A percentile compares a stretch with the other conserved stretches of the same genome.
phyloP scores from a whole-genome alignment of 2,113 vertebrate genomes.

The Silurus meridionalis region DNA sequence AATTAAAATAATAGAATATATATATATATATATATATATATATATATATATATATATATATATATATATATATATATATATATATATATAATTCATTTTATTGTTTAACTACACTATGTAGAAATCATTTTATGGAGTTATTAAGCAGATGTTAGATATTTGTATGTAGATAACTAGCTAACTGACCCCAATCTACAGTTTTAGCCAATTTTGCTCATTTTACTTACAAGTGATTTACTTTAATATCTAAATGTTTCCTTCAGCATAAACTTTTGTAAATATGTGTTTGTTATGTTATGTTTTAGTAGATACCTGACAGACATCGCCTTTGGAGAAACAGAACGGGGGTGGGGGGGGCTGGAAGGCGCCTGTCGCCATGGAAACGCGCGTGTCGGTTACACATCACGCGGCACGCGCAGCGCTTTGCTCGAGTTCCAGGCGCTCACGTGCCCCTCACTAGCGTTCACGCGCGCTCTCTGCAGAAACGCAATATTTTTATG shows the following conservation, averaged over 20 bases:
- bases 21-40: too few species aligned
- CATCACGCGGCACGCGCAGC: conserved; percentile 7
- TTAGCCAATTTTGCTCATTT: background rate
- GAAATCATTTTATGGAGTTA: background rate
- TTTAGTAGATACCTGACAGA: background rate
- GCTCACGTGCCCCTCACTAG: background rate
- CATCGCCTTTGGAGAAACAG: background rate
- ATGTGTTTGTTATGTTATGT: background rate
- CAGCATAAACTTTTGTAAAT: background rate
- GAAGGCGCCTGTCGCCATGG: conserved; percentile 47
- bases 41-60: too few species aligned
- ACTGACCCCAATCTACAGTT: background rate
- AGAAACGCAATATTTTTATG: background rate
- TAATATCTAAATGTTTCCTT: background rate
- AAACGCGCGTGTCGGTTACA: conserved; percentile 33
- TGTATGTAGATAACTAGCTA: background rate
- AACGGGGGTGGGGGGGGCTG: too few species aligned
- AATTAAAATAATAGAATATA: too few species aligned
- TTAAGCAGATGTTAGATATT: background rate
- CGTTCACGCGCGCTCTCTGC: background rate
- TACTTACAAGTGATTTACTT: background rate
- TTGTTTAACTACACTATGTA: background rate
- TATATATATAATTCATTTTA: too few species aligned
- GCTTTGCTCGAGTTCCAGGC: conserved; percentile 47
- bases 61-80: too few species aligned